Conservation (phyloP, 1,140 invertebrate genomes). For the Paraescarpia echinospica region DNA sequence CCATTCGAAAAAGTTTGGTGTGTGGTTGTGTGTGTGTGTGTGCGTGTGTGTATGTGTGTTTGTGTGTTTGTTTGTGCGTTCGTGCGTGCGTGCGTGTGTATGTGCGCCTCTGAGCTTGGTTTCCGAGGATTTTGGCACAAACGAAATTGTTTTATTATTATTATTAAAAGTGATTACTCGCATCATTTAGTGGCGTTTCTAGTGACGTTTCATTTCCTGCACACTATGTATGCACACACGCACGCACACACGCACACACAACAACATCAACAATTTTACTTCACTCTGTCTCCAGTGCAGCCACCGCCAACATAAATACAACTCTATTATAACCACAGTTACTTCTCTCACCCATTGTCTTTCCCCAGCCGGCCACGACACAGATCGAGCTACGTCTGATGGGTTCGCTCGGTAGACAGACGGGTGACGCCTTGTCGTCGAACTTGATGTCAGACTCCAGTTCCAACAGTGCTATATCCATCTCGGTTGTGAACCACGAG, state of each 20-base stretch:
- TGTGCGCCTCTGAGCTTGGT: too few species aligned
- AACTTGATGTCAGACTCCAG: not conserved
- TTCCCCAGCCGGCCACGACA: not conserved
- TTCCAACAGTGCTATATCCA: not conserved
- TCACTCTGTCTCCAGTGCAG: too few species aligned
- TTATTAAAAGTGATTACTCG: too few species aligned
- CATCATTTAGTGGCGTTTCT: too few species aligned
- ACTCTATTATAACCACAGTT: not conserved
- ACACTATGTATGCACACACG: too few species aligned
- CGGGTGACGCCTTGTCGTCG: not conserved
- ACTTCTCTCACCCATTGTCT: not conserved
- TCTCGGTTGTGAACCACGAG: not conserved
- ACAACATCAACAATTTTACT: too few species aligned
- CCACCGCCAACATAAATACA: not conserved
- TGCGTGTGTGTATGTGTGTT: not conserved
- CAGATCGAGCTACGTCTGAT: not conserved
- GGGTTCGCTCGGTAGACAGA: not conserved
- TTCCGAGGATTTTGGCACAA: too few species aligned
- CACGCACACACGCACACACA: too few species aligned
- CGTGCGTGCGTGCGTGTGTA: not conserved
- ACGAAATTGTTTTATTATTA: too few species aligned
- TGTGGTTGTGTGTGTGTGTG: not conserved
- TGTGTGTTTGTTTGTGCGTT: not conserved
- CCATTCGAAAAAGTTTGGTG: not conserved
- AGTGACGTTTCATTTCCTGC: too few species aligned